Conservation (phyloP, 2,797 vertebrate genomes). For the Nyctalus aviator region DNA sequence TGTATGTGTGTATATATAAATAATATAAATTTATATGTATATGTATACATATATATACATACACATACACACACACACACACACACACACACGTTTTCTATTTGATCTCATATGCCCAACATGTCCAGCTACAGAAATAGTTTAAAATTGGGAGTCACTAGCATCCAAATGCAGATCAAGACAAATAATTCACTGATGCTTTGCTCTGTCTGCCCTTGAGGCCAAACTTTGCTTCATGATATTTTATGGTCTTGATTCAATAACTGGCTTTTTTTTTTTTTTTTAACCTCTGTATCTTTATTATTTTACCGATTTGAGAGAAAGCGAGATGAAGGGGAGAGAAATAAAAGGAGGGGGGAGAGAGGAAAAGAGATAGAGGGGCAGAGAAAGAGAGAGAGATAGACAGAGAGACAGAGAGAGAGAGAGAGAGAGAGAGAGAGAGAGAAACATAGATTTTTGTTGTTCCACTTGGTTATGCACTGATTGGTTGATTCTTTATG, state of each 20-base stretch:
- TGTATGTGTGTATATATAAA: not conserved
- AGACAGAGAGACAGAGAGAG: not conserved
- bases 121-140: conserved; percentile 30
- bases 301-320: not conserved
- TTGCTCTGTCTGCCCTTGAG: not conserved
- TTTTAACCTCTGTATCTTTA: conserved; percentile 24
- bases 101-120: not conserved
- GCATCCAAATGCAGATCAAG: conserved; percentile 28
- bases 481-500: not conserved
- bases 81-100: not conserved
- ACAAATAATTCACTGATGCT: conserved; percentile 21
- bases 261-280: conserved; percentile 38
- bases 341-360: too few species aligned
- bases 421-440: too few species aligned
- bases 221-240: not conserved
- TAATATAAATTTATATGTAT: too few species aligned
- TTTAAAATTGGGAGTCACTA: not conserved
- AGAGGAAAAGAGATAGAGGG: not conserved
- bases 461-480: not conserved
- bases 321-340: not conserved
- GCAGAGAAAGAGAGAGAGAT: not conserved
- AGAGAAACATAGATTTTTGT: not conserved
- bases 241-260: conserved; percentile 16
- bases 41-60: too few species aligned
- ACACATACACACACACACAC: not conserved